Conservation (phyloP, 2,888 invertebrate species). For the Temnothorax unifasciatus region DNA sequence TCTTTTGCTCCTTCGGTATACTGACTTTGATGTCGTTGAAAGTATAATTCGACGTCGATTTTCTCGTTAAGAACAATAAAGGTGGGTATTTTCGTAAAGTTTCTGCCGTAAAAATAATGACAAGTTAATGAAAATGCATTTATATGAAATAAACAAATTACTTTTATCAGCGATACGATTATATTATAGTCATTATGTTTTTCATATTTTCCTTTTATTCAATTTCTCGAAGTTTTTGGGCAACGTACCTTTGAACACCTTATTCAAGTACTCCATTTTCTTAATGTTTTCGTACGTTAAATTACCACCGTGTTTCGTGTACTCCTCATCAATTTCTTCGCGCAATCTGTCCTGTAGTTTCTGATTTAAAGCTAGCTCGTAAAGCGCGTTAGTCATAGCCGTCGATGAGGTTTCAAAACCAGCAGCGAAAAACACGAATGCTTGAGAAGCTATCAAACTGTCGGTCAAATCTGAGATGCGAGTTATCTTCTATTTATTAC, state of each 20-base stretch:
- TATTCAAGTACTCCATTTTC: constrained; percentile 85
- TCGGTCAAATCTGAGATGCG: constrained; percentile 77
- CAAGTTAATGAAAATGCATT: neutral
- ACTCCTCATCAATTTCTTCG: constrained; percentile 81
- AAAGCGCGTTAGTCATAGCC: constrained; percentile 84
- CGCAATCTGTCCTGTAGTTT: constrained; percentile 84
- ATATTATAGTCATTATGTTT: neutral
- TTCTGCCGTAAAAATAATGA: neutral
- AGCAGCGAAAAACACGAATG: constrained; percentile 85
- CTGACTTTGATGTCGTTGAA: too few relatives aligned
- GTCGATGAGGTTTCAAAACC: constrained; percentile 86
- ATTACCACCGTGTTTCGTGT: constrained; percentile 75
- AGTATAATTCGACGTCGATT: too few relatives aligned
- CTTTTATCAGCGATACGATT: neutral
- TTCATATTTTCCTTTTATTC: neutral
- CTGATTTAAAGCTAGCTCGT: constrained; percentile 85
- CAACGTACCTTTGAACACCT: constrained; percentile 82
- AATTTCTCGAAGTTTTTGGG: neutral
- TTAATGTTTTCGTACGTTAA: constrained; percentile 84
- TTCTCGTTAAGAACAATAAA: too few relatives aligned
- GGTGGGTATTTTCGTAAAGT: constrained; percentile 22
- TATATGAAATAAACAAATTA: neutral
- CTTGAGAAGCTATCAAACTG: constrained; percentile 81
- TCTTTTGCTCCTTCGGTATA: too few relatives aligned
- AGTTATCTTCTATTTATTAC: neutral